Conservation (phyloP, 2,888 invertebrate genomes). For the Petrolisthes manimaculis region DNA sequence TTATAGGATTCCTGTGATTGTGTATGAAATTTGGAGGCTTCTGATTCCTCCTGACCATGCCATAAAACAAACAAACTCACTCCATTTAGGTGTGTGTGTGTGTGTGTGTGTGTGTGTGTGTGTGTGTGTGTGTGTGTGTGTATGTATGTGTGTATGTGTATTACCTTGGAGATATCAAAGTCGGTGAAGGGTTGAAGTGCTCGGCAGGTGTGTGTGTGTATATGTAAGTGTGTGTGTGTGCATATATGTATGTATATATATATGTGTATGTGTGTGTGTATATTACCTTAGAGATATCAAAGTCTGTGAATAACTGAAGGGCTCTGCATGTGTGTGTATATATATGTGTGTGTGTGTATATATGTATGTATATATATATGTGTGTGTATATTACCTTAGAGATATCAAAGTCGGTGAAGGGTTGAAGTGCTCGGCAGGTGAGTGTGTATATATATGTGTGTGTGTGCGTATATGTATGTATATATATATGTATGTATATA, state of each 20-base stretch:
- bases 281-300: conserved; percentile 82
- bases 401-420: conserved; percentile 82
- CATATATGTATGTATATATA: neutral
- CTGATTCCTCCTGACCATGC: no score
- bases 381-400: conserved; percentile 75
- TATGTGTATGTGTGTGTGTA: no score
- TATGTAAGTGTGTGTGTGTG: neutral
- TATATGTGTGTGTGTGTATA: no score
- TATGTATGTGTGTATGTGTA: no score
- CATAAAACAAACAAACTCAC: no score
- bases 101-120: no score
- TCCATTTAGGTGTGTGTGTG: no score
- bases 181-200: conserved; percentile 79
- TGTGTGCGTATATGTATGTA: conserved; percentile 66
- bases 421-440: conserved; percentile 79
- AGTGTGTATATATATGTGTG: conserved; percentile 70
- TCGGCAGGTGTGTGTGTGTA: conserved; percentile 80
- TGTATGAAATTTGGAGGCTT: no score
- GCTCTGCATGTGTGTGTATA: conserved; percentile 74
- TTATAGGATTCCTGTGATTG: no score
- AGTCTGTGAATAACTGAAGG: conserved; percentile 77
- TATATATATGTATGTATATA: neutral
- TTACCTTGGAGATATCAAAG: conserved; percentile 83
- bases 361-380: no score
- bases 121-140: no score